phyloP scores from a whole-genome alignment of 2,797 vertebrate genomes.

The Bovichtus variegatus region DNA sequence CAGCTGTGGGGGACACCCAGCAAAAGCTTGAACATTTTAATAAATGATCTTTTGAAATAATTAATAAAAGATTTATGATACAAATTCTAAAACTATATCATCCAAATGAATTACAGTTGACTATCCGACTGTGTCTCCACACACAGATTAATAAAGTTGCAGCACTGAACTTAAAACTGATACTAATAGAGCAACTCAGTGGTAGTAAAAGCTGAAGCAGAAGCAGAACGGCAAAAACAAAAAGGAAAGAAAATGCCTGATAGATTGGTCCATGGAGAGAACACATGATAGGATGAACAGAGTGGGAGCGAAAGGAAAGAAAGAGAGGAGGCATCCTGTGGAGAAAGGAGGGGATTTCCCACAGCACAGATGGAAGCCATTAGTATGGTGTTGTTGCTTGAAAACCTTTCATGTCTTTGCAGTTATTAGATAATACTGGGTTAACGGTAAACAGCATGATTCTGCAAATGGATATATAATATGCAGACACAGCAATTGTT shows the following conservation, averaged over 20 bases:
- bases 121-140: slow-evolving; percentile 1
- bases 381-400: slow-evolving; percentile 82
- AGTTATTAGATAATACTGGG: slow-evolving; percentile 84
- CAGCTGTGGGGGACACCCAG: not conserved
- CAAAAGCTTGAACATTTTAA: not conserved
- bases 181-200: slow-evolving; percentile 30
- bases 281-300: slow-evolving; percentile 79
- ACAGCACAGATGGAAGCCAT: slow-evolving; percentile 85
- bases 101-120: slow-evolving; percentile 17
- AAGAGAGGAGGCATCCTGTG: slow-evolving; percentile 78
- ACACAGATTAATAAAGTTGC: slow-evolving; percentile 6
- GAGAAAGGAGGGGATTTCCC: slow-evolving; percentile 83
- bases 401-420: slow-evolving; percentile 83
- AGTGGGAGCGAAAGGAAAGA: slow-evolving; percentile 66
- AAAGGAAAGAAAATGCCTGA: slow-evolving; percentile 68
- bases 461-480: slow-evolving; percentile 80
- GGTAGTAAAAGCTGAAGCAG: slow-evolving; percentile 55
- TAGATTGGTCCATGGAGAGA: slow-evolving; percentile 75
- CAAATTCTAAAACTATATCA: slow-evolving; percentile 12
- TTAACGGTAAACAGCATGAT: slow-evolving; percentile 81
- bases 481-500: slow-evolving; percentile 77
- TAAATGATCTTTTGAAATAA: slow-evolving; percentile 8
- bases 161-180: slow-evolving; percentile 32
- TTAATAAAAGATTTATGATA: not conserved
- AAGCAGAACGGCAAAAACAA: slow-evolving; percentile 60